Evolutionary conservation across 2,797 vertebrate genomes (phyloP).

Genomic region (Lycodopsis pacificus): DNA sequence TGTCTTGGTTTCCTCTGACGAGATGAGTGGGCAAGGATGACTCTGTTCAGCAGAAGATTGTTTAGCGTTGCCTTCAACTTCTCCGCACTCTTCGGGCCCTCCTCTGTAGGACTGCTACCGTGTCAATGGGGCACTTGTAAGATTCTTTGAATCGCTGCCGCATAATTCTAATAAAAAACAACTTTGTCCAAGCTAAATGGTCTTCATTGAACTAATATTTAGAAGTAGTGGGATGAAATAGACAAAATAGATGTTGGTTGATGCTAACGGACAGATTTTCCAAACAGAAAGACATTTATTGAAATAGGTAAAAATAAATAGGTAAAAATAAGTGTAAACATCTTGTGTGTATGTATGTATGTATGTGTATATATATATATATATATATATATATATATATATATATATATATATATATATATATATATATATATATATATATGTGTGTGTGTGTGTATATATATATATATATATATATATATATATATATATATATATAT

Average conservation of each 20-base stretch:
- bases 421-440: too few species aligned
- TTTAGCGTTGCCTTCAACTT: not conserved
- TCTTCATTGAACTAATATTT: not conserved
- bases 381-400: too few species aligned
- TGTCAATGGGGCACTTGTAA: not conserved
- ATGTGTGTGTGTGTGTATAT: too few species aligned
- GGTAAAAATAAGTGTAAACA: not conserved
- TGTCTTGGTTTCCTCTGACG: conserved; percentile 32
- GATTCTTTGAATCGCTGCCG: conserved; percentile 4
- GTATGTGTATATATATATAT: too few species aligned
- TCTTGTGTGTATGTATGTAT: not conserved
- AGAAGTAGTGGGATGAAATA: not conserved
- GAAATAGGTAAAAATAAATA: not conserved
- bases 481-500: too few species aligned
- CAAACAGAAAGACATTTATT: not conserved
- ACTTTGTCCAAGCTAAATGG: not conserved
- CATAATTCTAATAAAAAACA: not conserved
- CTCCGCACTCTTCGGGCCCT: conserved; percentile 4
- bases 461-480: too few species aligned
- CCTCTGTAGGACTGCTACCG: conserved; percentile 9
- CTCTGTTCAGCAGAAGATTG: conserved; percentile 21
- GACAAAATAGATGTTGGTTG: not conserved
- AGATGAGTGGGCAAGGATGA: conserved; percentile 4
- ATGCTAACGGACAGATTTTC: not conserved
- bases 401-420: too few species aligned